Conservation (phyloP, 2,888 invertebrate species). For the Troides oblongomaculatus region DNA sequence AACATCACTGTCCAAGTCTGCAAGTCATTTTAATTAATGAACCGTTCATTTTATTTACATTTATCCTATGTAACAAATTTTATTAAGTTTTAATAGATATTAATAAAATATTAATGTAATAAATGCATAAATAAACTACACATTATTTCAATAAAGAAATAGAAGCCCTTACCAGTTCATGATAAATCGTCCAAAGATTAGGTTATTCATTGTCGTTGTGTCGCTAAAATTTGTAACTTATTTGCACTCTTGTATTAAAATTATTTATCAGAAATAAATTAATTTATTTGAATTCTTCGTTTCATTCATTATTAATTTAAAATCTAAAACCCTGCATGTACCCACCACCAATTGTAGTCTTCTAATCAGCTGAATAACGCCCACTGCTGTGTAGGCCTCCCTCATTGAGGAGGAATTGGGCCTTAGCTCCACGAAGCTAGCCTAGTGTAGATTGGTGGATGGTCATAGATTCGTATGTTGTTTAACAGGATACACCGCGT, state of each 20-base stretch:
- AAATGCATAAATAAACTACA: too few relatives aligned
- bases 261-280: constrained; percentile 49
- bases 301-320: constrained; percentile 31
- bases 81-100: background rate
- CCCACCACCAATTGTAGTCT: too few relatives aligned
- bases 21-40: background rate
- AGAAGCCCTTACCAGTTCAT: constrained; percentile 73
- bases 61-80: background rate
- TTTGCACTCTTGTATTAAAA: constrained; percentile 51
- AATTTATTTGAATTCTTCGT: constrained; percentile 52
- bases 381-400: too few relatives aligned
- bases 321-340: background rate
- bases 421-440: too few relatives aligned
- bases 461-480: too few relatives aligned
- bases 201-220: constrained; percentile 41
- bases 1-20: too few relatives aligned
- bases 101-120: constrained; percentile 21
- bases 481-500: too few relatives aligned
- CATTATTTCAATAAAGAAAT: background rate
- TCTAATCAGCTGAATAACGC: too few relatives aligned
- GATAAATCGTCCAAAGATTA: constrained; percentile 70
- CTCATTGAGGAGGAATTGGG: too few relatives aligned
- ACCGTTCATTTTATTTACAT: background rate
- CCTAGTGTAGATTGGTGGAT: too few relatives aligned
- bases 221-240: constrained; percentile 33